phyloP scores from a whole-genome alignment of 2,888 invertebrate genomes.

The Uloborus plumipes region DNA sequence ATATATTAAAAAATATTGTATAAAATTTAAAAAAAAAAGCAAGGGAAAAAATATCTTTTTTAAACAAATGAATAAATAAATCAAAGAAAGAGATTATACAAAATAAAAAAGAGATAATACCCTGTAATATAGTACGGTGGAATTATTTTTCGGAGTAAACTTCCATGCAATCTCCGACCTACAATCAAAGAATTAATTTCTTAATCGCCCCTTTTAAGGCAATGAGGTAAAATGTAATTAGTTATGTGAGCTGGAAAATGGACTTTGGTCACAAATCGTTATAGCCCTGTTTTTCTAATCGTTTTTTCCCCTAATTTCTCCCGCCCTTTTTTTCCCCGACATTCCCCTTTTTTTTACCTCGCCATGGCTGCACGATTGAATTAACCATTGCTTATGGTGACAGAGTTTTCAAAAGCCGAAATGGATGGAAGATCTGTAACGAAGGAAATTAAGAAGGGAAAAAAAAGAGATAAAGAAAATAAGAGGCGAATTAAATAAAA shows the following conservation, averaged over 20 bases:
- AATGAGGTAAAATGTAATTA: conserved; percentile 64
- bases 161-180: conserved; percentile 16
- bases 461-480: conserved; percentile 6
- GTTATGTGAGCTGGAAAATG: conserved; percentile 64
- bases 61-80: too few species aligned
- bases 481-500: conserved; percentile 51
- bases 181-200: conserved; percentile 25
- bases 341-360: background rate
- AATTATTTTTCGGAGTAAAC: background rate
- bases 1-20: too few species aligned
- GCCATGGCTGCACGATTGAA: conserved; percentile 10
- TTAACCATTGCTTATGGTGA: conserved; percentile 61
- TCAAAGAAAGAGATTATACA: too few species aligned
- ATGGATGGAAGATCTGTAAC: conserved; percentile 27
- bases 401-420: conserved; percentile 59
- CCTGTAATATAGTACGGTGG: too few species aligned
- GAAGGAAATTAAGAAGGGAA: conserved; percentile 18
- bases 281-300: conserved; percentile 59
- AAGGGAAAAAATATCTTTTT: too few species aligned
- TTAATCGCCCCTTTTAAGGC: conserved; percentile 12
- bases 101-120: too few species aligned
- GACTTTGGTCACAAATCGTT: conserved; percentile 64
- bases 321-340: too few species aligned
- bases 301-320: conserved; percentile 5
- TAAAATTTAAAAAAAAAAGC: too few species aligned